Base-by-base conservation (phyloP, 2,888 invertebrate genomes). In the Acanthosepion lycidas region DNA sequence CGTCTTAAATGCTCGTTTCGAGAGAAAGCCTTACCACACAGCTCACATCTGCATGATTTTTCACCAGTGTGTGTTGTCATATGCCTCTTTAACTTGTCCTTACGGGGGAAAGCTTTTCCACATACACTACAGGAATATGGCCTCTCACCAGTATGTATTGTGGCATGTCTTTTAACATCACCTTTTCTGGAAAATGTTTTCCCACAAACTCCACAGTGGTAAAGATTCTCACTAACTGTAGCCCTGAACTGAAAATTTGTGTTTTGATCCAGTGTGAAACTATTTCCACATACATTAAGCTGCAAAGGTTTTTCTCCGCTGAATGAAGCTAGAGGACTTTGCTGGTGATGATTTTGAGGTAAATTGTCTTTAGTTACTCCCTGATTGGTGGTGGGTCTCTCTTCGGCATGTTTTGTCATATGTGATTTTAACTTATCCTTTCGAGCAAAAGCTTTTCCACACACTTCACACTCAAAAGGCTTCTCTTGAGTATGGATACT, bases 141-240 rank as follows among this genome's bases (percentile, higher is more conserved):
- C 18, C 33, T 78, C n/a, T 78, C 78, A 15, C 78, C 78, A n/a
- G 78, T 78, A n/a, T 78, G 78, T n/a, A 78, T n/a, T 12, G 78
- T 78, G 78, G 78, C 78, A 78, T 78, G 78, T n/a, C 78, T n/a
- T 78, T 78, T 78, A 12, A 78, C 78, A n/a, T 78, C 78, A 78
- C 78, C 78, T n/a, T 33, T n/a, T 33, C 78, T 78, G 15, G n/a
- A 78, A 78, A 78, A 78, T 5, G n/a, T 78, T 78, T 78, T 78
- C 12, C 78, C 78, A 33, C 78, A 78, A n/a, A 78, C 78, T 33
- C 78, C 78, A 1, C 78, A 78, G n/a, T 78, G 78, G n/a, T 78
- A 78, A 78, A 78, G 78, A n/a, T 23, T 78, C 33, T 33, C 78
- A 33, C 78, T 6, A n/a, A 78, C 15, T 15, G 78, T 9, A 33